Evolutionary conservation across 2,113 vertebrate genomes (phyloP).

Genomic region (Morphnarchus princeps): DNA sequence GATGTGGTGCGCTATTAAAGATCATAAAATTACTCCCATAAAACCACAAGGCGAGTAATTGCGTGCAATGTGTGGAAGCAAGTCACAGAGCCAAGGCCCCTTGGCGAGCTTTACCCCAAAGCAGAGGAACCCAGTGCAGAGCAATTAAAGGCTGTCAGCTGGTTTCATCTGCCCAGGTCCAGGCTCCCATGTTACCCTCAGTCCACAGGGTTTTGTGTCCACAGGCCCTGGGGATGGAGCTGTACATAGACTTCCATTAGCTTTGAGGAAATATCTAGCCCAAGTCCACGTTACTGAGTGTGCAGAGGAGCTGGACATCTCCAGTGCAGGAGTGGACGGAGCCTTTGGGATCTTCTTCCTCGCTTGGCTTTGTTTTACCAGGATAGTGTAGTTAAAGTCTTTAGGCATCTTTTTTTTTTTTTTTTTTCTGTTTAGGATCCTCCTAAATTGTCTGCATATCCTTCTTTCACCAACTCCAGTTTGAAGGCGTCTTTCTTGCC

Average conservation of each 20-base stretch:
- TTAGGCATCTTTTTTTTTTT: neutral
- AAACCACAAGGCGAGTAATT: neutral
- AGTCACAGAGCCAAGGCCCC: neutral
- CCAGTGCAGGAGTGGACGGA: neutral
- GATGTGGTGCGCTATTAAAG: neutral
- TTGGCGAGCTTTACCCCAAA: neutral
- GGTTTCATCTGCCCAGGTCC: neutral
- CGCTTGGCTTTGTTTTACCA: neutral
- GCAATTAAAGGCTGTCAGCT: neutral
- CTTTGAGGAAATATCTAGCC: neutral
- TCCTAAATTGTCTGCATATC: neutral
- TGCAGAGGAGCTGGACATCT: neutral
- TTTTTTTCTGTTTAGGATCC: neutral
- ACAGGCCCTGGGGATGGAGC: rapidly evolving
- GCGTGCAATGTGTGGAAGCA: neutral
- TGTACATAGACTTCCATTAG: neutral
- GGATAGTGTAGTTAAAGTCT: neutral
- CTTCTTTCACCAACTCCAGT: neutral
- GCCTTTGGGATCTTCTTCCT: neutral
- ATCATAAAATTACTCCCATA: neutral
- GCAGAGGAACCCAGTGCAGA: neutral
- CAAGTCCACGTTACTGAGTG: neutral
- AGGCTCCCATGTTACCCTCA: neutral
- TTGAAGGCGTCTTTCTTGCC: neutral
- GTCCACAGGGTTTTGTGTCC: neutral